These are phyloP conservation scores for Rallus limicola DNA, from an alignment of 2,113 vertebrate species.

Conservation along the genomic window DNA sequence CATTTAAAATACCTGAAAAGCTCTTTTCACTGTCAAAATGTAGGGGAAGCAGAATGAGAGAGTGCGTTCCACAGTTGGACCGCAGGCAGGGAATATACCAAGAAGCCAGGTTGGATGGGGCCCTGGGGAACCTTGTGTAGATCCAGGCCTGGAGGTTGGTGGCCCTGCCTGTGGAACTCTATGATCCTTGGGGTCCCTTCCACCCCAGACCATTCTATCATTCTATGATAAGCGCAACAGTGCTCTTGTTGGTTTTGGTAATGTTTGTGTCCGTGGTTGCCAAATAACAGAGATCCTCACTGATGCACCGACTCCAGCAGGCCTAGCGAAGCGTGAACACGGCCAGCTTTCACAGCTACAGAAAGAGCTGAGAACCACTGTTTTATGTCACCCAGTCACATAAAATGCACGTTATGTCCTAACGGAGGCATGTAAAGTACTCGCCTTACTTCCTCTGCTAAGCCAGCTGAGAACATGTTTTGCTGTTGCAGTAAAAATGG, in stretches of 20 bases:
- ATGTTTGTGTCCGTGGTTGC: not conserved
- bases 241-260: not conserved
- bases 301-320: not conserved
- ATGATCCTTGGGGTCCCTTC: too few species aligned
- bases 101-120: not conserved
- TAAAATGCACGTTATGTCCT: slow-evolving; percentile 20
- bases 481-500: not conserved
- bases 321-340: not conserved
- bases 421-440: not conserved
- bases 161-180: too few species aligned
- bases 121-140: too few species aligned
- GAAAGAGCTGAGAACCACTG: not conserved
- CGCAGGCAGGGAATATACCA: not conserved
- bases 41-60: not conserved
- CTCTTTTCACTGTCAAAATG: not conserved
- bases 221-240: not conserved
- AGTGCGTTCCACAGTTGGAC: not conserved
- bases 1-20: not conserved
- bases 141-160: too few species aligned
- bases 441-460: slow-evolving; percentile 1
- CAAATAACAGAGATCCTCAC: slow-evolving; percentile 31
- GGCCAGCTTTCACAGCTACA: slow-evolving; percentile 39
- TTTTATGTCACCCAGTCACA: not conserved
- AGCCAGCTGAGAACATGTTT: not conserved
- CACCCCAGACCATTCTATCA: too few species aligned